These are phyloP conservation scores for Urophycis tenuis DNA, from an alignment of 2,797 vertebrate genomes.

Conservation along the genomic window DNA sequence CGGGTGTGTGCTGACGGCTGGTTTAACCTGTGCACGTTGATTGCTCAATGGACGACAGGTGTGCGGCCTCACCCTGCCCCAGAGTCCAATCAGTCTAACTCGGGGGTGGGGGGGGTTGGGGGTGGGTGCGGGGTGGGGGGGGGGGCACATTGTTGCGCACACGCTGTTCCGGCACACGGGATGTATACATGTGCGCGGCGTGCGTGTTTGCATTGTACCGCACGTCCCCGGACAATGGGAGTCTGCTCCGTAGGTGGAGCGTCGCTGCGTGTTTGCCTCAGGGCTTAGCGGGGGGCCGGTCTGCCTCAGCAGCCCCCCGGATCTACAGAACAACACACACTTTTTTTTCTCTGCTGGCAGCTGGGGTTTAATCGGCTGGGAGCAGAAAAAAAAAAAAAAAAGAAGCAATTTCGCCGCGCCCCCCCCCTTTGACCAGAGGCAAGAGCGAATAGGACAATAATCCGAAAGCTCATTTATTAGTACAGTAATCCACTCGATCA, in stretches of 20 bases:
- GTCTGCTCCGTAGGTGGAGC: background rate
- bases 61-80: no score
- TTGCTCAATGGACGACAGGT: no score
- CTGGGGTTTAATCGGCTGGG: background rate
- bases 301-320: constrained; percentile 14
- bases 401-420: background rate
- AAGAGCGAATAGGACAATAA: background rate
- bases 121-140: no score
- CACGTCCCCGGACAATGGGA: background rate
- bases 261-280: constrained; percentile 14
- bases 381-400: no score
- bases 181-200: background rate
- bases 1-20: no score
- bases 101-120: no score
- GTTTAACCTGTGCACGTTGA: no score
- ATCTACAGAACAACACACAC: background rate
- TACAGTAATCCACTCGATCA: background rate
- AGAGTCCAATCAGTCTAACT: no score
- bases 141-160: background rate
- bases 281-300: constrained; percentile 25
- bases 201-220: background rate
- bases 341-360: background rate
- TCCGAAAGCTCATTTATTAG: background rate
- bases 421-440: background rate
- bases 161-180: background rate